These are phyloP conservation scores for Amblyornis subalaris DNA, from an alignment of 2,113 vertebrate species.

Conservation along the genomic window DNA sequence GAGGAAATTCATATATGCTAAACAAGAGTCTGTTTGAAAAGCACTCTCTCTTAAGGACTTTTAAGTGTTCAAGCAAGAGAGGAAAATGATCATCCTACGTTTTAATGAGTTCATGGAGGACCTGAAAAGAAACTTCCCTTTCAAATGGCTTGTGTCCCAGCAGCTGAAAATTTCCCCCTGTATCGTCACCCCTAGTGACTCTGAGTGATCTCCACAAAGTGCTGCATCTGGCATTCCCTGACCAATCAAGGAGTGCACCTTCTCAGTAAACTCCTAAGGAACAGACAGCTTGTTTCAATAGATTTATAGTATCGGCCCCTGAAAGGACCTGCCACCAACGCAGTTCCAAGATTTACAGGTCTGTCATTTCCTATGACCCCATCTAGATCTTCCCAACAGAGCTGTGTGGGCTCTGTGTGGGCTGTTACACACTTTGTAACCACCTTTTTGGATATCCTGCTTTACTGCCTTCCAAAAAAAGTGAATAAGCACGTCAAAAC, in stretches of 20 bases:
- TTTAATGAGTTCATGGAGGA: neutral
- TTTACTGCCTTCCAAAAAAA: neutral
- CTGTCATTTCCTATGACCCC: neutral
- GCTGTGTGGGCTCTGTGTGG: neutral
- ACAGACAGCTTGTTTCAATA: neutral
- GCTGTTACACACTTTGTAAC: neutral
- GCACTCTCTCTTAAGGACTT: conserved; percentile 26
- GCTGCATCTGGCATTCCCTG: neutral
- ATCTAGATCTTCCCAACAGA: neutral
- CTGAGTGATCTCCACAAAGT: neutral
- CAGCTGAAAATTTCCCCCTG: neutral
- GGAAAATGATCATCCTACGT: neutral
- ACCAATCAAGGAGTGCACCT: neutral
- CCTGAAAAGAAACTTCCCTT: conserved; percentile 25
- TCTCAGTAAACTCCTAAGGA: neutral
- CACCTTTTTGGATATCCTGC: neutral
- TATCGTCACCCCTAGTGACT: neutral
- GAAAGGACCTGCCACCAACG: neutral
- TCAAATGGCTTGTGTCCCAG: neutral
- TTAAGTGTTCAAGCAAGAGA: conserved; percentile 15
- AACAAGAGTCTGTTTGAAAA: conserved; percentile 23
- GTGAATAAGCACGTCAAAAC: neutral
- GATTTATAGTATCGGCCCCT: neutral
- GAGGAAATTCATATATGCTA: conserved; percentile 45
- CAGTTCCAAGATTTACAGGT: neutral